These are phyloP conservation scores for Drosophila emarginata DNA, from an alignment of 2,888 invertebrate species.

Conservation along the genomic window DNA sequence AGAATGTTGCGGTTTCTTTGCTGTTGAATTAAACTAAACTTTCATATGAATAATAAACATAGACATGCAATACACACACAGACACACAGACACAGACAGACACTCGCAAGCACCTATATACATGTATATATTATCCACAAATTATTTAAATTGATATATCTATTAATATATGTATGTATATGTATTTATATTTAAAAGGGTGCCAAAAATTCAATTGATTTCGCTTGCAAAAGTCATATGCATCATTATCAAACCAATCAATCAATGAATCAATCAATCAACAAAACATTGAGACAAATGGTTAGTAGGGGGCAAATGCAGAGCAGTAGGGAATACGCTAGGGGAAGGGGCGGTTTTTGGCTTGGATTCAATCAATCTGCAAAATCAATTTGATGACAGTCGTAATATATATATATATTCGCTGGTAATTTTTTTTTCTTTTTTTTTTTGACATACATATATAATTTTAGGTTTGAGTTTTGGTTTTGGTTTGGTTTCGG, in stretches of 20 bases:
- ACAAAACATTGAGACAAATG: slow-evolving; percentile 29
- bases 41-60: slow-evolving; percentile 67
- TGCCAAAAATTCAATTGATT: slow-evolving; percentile 46
- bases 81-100: slow-evolving; percentile 17
- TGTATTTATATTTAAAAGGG: slow-evolving; percentile 20
- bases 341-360: slow-evolving; percentile 3
- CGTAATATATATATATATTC: slow-evolving; percentile 28
- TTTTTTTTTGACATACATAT: slow-evolving; percentile 29
- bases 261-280: slow-evolving; percentile 60
- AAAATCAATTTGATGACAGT: slow-evolving; percentile 57
- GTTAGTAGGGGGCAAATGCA: not conserved
- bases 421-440: slow-evolving; percentile 14
- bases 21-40: slow-evolving; percentile 40
- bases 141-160: slow-evolving; percentile 29
- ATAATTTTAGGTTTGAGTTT: slow-evolving; percentile 27
- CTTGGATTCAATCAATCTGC: slow-evolving; percentile 57
- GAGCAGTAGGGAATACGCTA: not conserved
- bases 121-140: slow-evolving; percentile 10
- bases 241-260: slow-evolving; percentile 56
- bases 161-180: slow-evolving; percentile 17
- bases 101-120: slow-evolving; percentile 13
- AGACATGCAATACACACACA: slow-evolving; percentile 38
- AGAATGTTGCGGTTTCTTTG: slow-evolving; percentile 17
- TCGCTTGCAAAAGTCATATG: slow-evolving; percentile 42
- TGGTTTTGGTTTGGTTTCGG: slow-evolving; percentile 24